phyloP scores from a whole-genome alignment of 2,797 vertebrate genomes.

The Xenentodon cancila region DNA sequence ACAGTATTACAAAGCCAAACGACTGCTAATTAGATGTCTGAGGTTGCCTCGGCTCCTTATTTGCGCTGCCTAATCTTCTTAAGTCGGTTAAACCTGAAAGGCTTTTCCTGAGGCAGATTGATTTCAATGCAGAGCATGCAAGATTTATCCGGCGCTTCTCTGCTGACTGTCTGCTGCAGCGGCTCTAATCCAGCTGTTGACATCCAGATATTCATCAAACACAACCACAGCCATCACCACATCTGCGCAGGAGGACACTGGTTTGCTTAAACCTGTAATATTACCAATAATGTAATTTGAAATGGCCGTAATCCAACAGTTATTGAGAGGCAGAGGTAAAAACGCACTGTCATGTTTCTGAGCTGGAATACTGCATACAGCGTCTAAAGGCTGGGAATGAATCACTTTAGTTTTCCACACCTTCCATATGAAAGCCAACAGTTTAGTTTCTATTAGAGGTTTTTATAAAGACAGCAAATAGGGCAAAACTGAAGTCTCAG shows the following conservation, averaged over 20 bases:
- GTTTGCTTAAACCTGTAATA: background rate
- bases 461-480: background rate
- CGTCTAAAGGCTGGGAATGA: background rate
- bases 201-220: slow-evolving; percentile 59
- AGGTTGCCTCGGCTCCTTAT: slow-evolving; percentile 34
- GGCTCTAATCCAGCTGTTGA: slow-evolving; percentile 70
- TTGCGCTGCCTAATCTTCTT: slow-evolving; percentile 65
- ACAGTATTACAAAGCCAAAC: slow-evolving; percentile 9
- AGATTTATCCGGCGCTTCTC: slow-evolving; percentile 33
- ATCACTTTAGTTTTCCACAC: background rate
- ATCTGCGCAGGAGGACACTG: background rate
- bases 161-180: slow-evolving; percentile 35
- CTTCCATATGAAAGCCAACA: background rate
- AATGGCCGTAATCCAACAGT: background rate
- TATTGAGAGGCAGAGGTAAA: background rate
- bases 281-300: background rate
- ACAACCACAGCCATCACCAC: slow-evolving; percentile 15
- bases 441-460: background rate
- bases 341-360: slow-evolving; percentile 12
- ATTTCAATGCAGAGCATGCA: slow-evolving; percentile 46
- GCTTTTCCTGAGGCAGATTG: slow-evolving; percentile 48
- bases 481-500: background rate
- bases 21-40: slow-evolving; percentile 36
- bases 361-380: background rate
- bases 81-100: slow-evolving; percentile 50